Percentiles rank a stretch among this genome's conserved stretches.
Conservation (phyloP, 2,797 vertebrate species). For the Pogoniulus pusillus region DNA sequence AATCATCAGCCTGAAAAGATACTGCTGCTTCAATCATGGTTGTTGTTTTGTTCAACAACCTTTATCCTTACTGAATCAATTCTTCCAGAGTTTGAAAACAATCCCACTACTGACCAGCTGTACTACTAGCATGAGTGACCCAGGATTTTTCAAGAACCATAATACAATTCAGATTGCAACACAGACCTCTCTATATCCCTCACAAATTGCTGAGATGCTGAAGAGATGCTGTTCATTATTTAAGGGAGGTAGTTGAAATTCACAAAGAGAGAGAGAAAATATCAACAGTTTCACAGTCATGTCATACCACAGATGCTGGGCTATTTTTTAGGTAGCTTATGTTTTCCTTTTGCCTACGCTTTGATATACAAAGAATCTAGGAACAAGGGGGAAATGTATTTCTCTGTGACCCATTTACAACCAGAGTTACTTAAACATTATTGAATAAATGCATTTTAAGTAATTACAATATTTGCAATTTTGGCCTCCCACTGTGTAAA, state of each 20-base stretch:
- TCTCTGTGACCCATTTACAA: neutral
- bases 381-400: neutral
- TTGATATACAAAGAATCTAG: neutral
- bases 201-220: neutral
- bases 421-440: neutral
- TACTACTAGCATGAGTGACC: neutral
- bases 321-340: neutral
- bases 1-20: neutral
- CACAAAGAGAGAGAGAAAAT: neutral
- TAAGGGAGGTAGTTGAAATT: neutral
- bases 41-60: neutral
- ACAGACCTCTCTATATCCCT: neutral
- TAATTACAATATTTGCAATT: conserved; percentile 1
- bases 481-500: neutral
- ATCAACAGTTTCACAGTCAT: neutral
- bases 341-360: neutral
- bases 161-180: neutral
- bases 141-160: neutral
- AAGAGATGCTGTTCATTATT: neutral
- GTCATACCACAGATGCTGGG: neutral
- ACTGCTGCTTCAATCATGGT: neutral
- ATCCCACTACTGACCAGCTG: neutral
- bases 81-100: neutral
- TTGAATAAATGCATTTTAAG: conserved; percentile 23
- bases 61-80: neutral